Evolutionary conservation across 30 jellyfish, hydroid and myxozoan species (phyloP).

Genomic region (Euphysa ruthae): DNA sequence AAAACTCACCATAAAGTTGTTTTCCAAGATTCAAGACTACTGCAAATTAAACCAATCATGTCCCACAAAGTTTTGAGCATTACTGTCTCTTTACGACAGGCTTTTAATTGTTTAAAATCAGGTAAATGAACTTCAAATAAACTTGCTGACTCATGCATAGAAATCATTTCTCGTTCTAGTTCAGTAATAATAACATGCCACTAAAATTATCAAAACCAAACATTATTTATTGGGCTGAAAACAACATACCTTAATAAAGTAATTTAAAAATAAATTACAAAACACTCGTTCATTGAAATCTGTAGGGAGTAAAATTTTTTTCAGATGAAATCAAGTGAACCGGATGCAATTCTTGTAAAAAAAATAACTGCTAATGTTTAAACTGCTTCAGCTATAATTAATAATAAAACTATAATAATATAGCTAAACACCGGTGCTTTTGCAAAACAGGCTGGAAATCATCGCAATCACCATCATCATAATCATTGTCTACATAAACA

Average conservation of each 20-base stretch:
- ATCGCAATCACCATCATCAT: too few species aligned
- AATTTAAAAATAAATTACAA: too few species aligned
- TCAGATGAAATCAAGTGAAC: too few species aligned
- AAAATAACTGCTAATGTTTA: too few species aligned
- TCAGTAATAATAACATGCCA: slow-evolving; percentile 72
- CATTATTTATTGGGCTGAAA: neutral
- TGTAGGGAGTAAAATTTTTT: too few species aligned
- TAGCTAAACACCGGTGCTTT: too few species aligned
- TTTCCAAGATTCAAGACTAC: slow-evolving; percentile 88
- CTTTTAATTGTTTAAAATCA: slow-evolving; percentile 89
- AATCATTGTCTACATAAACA: too few species aligned
- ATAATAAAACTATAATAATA: too few species aligned
- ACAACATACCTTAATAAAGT: slow-evolving; percentile 53
- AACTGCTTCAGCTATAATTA: too few species aligned
- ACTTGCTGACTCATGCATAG: slow-evolving; percentile 83
- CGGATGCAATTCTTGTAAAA: too few species aligned
- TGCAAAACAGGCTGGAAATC: too few species aligned
- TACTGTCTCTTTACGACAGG: slow-evolving; percentile 79
- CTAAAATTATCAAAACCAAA: slow-evolving; percentile 17
- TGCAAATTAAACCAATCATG: slow-evolving; percentile 66
- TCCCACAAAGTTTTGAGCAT: slow-evolving; percentile 88
- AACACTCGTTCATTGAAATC: too few species aligned
- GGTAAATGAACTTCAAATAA: slow-evolving; percentile 91
- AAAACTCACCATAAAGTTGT: slow-evolving; percentile 55
- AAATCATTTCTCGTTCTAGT: slow-evolving; percentile 78